A percentile compares a stretch with the other conserved stretches of the same genome.
Conservation (phyloP, 2,797 vertebrate genomes). For the Phoxinus dragarum region DNA sequence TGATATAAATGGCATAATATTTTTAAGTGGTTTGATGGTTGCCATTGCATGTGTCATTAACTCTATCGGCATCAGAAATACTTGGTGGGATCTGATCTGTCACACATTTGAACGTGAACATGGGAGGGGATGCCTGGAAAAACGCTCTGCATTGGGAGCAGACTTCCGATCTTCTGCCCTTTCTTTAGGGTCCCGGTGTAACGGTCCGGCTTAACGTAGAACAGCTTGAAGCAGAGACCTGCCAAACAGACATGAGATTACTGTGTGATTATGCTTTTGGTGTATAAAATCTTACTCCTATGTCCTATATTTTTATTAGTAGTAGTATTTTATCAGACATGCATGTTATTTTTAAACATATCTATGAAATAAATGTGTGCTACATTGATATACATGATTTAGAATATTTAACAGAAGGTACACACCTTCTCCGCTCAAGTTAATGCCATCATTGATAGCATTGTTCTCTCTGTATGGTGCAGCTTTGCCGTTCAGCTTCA, state of each 20-base stretch:
- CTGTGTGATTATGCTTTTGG: neutral
- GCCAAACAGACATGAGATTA: neutral
- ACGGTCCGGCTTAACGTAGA: constrained; percentile 69
- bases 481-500: constrained; percentile 60
- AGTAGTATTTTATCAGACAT: too few relatives aligned
- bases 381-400: neutral
- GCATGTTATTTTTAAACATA: too few relatives aligned
- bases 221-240: constrained; percentile 78
- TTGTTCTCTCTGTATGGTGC: constrained; percentile 63
- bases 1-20: neutral
- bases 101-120: constrained; percentile 76
- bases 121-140: constrained; percentile 77
- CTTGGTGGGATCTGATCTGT: constrained; percentile 60
- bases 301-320: neutral
- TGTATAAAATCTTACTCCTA: neutral
- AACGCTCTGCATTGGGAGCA: constrained; percentile 77
- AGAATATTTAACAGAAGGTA: neutral
- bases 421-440: constrained; percentile 65
- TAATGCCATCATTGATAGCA: constrained; percentile 72
- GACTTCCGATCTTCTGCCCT: constrained; percentile 68
- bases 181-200: constrained; percentile 63
- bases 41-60: neutral
- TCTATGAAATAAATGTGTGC: neutral
- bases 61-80: constrained; percentile 66
- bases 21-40: neutral